Base-by-base conservation (phyloP, 92 coral and sea anemone genomes). In the Meandrina meandrites region DNA sequence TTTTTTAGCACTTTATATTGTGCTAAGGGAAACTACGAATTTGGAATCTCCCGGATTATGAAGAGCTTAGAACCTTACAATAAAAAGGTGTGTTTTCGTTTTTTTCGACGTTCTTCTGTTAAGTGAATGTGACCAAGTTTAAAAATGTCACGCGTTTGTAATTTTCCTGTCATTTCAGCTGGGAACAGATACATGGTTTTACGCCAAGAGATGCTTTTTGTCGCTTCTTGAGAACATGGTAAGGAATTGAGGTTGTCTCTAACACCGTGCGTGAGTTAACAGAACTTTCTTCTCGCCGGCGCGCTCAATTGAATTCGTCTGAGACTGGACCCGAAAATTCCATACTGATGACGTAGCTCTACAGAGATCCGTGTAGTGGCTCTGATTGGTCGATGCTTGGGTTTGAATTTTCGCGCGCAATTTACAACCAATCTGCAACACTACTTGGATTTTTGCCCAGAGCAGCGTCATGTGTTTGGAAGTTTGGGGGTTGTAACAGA, bases 121-220 rank as follows among this genome's bases (percentile, higher is more conserved):
- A 32, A 4, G 40, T 36, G 12, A 69, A 70, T 15, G 24, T 70
- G 1, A 13, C 8, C 3, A 17, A 18, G n/a, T 50, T n/a, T 60
- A 24, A 50, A 50, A 8, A 60, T 64, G 34, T 64, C 15, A 64
- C 54, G 0, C 14, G 73, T 36, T 30, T 40, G 36, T 15, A 31
- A 30, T 48, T 14, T 70, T 35, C 50, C 50, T 50, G 37, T 56
- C 40, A 58, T 76, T 42, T 27, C 90, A 97, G 99, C 98, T 97
- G 72, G 99, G 99, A 66, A 97, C 99, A 82, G 99, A 97, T 81
- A 97, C 99, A 32, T 97, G 99, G 99, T 97, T 95, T 84, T 97
- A 97, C 85, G 94, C 99, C 17, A 97, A 97, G 86, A 90, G 99
- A 90, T 97, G 99, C 71, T 97, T 97, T 87, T 87, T 97, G 50